These are phyloP conservation scores for Phymatocera aterrima DNA, from an alignment of 2,888 invertebrate genomes.

Conservation along the genomic window DNA sequence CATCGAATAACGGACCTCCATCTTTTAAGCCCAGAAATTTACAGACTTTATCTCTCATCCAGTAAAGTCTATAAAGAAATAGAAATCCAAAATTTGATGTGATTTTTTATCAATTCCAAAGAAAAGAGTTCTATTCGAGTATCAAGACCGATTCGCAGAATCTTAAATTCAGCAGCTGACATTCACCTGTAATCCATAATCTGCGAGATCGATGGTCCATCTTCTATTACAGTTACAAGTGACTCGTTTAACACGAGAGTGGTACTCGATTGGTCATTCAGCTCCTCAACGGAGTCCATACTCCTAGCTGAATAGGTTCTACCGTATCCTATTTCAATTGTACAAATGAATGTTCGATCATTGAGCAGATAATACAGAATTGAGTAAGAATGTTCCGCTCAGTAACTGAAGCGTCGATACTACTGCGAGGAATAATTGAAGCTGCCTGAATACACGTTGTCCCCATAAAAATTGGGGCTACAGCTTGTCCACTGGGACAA, in stretches of 20 bases:
- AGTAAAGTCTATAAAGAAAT: slow-evolving; percentile 78
- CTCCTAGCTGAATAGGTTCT: neutral
- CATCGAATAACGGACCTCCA: slow-evolving; percentile 64
- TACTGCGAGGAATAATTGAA: neutral
- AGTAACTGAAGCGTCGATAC: neutral
- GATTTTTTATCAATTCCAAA: neutral
- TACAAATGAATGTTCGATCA: neutral
- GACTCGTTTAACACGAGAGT: neutral
- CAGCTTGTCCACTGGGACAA: neutral
- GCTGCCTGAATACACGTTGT: neutral
- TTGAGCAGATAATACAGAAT: neutral
- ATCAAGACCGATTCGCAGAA: neutral
- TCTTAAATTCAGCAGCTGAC: neutral
- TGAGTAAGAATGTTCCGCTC: neutral
- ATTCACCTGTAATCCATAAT: slow-evolving; percentile 38
- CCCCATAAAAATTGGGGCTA: neutral
- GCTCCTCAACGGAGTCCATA: slow-evolving; percentile 5
- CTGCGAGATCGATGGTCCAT: slow-evolving; percentile 3
- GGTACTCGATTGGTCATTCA: neutral
- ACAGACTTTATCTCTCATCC: slow-evolving; percentile 83
- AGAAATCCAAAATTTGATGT: neutral
- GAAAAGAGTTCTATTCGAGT: neutral
- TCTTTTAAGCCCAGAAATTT: slow-evolving; percentile 76
- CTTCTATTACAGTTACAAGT: neutral
- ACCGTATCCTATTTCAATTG: neutral